Base-by-base conservation (phyloP, 2,797 vertebrate genomes). In the Mus caroli region DNA sequence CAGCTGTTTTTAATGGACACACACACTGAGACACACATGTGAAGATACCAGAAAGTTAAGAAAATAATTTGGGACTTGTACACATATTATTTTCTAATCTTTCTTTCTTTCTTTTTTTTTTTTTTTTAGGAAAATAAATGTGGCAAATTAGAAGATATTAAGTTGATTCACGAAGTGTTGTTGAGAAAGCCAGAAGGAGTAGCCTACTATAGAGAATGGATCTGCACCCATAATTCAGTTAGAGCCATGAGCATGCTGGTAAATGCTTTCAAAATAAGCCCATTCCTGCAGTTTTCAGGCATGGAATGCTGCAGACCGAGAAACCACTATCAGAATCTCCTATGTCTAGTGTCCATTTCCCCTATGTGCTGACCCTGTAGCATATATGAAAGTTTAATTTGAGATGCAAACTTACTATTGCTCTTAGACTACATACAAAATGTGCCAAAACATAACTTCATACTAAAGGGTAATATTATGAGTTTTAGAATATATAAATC, bases 361-460 rank as follows among this genome's bases (percentile, higher is more conserved):
- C 92, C 89, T 97, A 78, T 78, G 54, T 93, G 67, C 76, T 96
- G 92, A 54, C 93, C 85, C 93, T 96, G 97, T 94, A 95, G 0
- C 37, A 79, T 46, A 71, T 50, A 62, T 95, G 96, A 94, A 95
- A 92, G 97, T 98, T 98, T 96, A 96, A 90, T 97, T 96, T 97
- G 62, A 98, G 85, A 98, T 90, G 94, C 1, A 94, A 91, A 75
- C 0, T 8, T 93, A 96, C 80, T 87, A 90, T 92, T 71, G 93
- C 82, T 86, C 37, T 92, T 71, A 90, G 90, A 94, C 71, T 96
- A n/a, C 91, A 88, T 26, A 90, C n/a, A 89, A 31, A 96, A 97
- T 96, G 87, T 88, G 80, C 94, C 79, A 77, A 95, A 97, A 64
- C n/a, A 97, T 79, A 94, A 94, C 54, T 75, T 94, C 31, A 69